Conservation (phyloP, 2,113 vertebrate genomes). For the Speoplatyrhinus poulsoni region DNA sequence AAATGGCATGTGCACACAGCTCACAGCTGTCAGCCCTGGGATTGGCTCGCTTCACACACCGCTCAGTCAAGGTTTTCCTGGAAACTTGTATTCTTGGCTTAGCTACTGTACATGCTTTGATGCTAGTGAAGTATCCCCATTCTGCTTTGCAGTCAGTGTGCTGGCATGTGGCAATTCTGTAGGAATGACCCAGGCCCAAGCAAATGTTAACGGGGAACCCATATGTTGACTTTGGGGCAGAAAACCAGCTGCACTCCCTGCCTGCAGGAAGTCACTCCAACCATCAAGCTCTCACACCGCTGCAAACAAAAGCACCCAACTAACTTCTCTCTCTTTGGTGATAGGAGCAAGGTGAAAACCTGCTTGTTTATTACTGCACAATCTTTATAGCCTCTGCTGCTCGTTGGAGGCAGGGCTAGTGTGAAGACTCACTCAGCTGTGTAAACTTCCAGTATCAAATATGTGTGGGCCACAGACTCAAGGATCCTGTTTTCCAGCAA, state of each 20-base stretch:
- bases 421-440: constrained; percentile 60
- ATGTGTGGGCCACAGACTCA: constrained; percentile 49
- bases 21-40: constrained; percentile 27
- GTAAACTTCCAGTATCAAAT: constrained; percentile 64
- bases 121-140: not conserved
- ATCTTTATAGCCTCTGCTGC: constrained; percentile 12
- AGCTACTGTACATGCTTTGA: too few relatives aligned
- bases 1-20: constrained; percentile 17
- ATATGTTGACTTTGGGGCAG: constrained; percentile 27
- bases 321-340: constrained; percentile 47
- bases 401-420: constrained; percentile 23
- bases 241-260: constrained; percentile 54
- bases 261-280: constrained; percentile 47
- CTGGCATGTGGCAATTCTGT: constrained; percentile 28
- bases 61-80: constrained; percentile 61
- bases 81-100: constrained; percentile 31
- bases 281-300: constrained; percentile 43
- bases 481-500: constrained; percentile 31
- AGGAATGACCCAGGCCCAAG: constrained; percentile 43
- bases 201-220: constrained; percentile 56
- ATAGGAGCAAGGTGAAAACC: constrained; percentile 31
- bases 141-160: constrained; percentile 1
- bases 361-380: constrained; percentile 38
- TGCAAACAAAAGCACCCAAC: constrained; percentile 28
- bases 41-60: constrained; percentile 31